A percentile compares a stretch with the other conserved stretches of the same genome.
These are phyloP conservation scores for Charina bottae DNA, from an alignment of 2,113 vertebrate genomes.

Conservation along the genomic window DNA sequence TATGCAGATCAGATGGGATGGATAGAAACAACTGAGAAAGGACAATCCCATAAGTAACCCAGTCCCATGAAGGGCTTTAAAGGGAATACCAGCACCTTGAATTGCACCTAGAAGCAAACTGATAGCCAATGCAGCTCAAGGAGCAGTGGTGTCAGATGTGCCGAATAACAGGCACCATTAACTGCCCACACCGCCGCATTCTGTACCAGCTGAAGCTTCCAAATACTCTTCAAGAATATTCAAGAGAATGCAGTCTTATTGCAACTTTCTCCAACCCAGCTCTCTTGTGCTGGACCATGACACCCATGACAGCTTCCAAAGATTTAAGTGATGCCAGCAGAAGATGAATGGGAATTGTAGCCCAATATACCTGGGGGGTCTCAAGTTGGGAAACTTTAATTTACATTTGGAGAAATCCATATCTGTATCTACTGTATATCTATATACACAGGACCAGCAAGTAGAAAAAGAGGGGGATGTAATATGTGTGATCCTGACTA, in stretches of 20 bases:
- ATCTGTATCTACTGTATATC: background rate
- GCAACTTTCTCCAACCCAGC: background rate
- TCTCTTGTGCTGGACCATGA: background rate
- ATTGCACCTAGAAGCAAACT: background rate
- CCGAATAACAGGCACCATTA: background rate
- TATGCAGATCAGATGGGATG: background rate
- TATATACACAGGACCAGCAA: background rate
- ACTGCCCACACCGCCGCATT: background rate
- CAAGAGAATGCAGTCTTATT: background rate
- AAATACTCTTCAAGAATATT: background rate
- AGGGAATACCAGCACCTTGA: background rate
- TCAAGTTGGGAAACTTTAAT: background rate
- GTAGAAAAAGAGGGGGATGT: background rate
- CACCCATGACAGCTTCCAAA: background rate
- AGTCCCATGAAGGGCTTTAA: background rate
- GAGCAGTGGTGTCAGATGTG: background rate
- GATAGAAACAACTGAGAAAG: background rate
- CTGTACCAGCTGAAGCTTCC: background rate
- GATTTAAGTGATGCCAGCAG: background rate
- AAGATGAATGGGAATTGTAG: background rate
- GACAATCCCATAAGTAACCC: background rate
- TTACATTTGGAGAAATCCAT: background rate
- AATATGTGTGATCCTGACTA: background rate
- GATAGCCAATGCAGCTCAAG: too few relatives aligned
- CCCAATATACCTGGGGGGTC: background rate